Evolutionary conservation across 2,797 vertebrate genomes (phyloP).

Genomic region (Artibeus lituratus): DNA sequence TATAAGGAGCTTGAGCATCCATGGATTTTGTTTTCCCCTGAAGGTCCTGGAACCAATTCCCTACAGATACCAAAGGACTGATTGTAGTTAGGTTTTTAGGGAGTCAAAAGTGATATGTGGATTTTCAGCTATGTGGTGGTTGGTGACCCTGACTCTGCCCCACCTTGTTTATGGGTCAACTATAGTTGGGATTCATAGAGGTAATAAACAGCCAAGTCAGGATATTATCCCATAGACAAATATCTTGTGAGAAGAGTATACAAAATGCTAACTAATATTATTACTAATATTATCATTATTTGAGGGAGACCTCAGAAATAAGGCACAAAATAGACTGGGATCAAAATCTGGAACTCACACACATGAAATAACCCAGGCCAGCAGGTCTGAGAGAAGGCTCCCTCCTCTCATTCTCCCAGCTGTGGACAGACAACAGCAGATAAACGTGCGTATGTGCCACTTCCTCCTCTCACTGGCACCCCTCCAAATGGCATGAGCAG

Average conservation of each 20-base stretch:
- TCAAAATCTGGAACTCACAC: background rate
- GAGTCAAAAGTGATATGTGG: background rate
- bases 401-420: background rate
- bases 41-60: background rate
- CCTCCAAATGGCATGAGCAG: conserved; percentile 1
- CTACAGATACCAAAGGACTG: background rate
- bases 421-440: conserved; percentile 25
- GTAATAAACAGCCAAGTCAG: background rate
- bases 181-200: background rate
- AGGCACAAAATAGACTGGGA: background rate
- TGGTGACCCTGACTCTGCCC: background rate
- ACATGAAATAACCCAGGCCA: background rate
- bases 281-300: background rate
- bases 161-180: background rate
- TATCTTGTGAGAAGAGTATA: background rate
- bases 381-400: background rate
- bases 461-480: background rate
- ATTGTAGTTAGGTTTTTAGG: background rate
- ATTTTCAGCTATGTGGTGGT: background rate
- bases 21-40: background rate
- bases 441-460: background rate
- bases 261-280: background rate
- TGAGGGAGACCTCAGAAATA: background rate
- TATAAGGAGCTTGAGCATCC: background rate
- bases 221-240: background rate